Evolutionary conservation across 2,797 vertebrate genomes (phyloP).

Genomic region (Pyrocephalus nanus): DNA sequence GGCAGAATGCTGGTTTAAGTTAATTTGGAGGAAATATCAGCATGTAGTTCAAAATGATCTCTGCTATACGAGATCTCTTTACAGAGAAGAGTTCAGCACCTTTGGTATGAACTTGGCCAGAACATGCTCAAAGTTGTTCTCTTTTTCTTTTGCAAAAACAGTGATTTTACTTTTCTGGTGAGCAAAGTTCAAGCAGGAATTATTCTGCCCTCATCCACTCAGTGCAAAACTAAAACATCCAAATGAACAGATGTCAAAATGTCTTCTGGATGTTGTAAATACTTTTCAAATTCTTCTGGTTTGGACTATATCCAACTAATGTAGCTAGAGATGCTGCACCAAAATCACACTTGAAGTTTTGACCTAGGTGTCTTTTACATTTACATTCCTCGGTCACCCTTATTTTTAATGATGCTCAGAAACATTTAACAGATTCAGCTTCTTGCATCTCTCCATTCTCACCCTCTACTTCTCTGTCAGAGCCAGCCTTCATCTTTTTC

Average conservation of each 20-base stretch:
- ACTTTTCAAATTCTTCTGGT: not conserved
- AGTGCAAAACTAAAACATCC: not conserved
- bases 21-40: slow-evolving; percentile 42
- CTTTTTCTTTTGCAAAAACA: slow-evolving; percentile 7
- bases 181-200: not conserved
- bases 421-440: slow-evolving; percentile 4
- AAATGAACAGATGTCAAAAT: not conserved
- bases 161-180: not conserved
- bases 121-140: not conserved
- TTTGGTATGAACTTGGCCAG: not conserved
- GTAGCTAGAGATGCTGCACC: not conserved
- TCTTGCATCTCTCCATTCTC: not conserved
- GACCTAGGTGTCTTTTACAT: not conserved
- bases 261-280: not conserved
- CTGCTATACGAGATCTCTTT: not conserved
- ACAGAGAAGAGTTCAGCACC: slow-evolving; percentile 12
- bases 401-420: slow-evolving; percentile 24
- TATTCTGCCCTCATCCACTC: not conserved
- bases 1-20: slow-evolving; percentile 9
- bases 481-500: slow-evolving; percentile 13
- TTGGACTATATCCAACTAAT: not conserved
- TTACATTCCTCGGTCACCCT: not conserved
- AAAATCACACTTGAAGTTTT: not conserved
- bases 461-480: not conserved
- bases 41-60: not conserved